Conservation (phyloP, 30 jellyfish, hydroid and myxozoan species). For the Clytia hemisphaerica region DNA sequence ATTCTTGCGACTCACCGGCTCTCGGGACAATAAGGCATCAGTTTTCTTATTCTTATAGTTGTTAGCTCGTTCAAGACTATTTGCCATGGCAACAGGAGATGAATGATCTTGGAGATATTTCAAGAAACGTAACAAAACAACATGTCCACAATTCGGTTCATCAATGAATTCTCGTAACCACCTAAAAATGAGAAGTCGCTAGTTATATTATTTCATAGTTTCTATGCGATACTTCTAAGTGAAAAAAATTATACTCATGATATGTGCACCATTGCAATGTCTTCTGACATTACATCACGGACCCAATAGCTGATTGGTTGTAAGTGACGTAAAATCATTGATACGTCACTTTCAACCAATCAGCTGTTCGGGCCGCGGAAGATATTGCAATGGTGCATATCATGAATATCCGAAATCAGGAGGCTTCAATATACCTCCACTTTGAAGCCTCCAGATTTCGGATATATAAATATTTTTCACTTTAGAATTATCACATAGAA, state of each 20-base stretch:
- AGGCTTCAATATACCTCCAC: too few relatives aligned
- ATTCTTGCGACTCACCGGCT: slow-evolving; percentile 41
- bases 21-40: slow-evolving; percentile 39
- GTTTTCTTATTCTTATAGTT: slow-evolving; percentile 42
- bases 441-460: too few relatives aligned
- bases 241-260: not conserved
- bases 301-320: too few relatives aligned
- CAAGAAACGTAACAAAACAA: slow-evolving; percentile 53
- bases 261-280: too few relatives aligned
- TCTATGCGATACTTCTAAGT: not conserved
- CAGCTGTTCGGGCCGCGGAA: too few relatives aligned
- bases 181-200: slow-evolving; percentile 12
- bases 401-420: too few relatives aligned
- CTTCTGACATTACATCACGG: too few relatives aligned
- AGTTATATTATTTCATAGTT: not conserved
- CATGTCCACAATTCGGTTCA: slow-evolving; percentile 80
- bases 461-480: too few relatives aligned
- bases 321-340: too few relatives aligned
- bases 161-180: slow-evolving; percentile 89
- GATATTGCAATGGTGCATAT: too few relatives aligned
- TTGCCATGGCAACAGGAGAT: slow-evolving; percentile 5
- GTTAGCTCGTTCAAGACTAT: slow-evolving; percentile 24
- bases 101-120: slow-evolving; percentile 57
- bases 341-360: too few relatives aligned
- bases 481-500: too few relatives aligned